Conservation (phyloP, 2,797 vertebrate genomes). For the Fundulus diaphanus region DNA sequence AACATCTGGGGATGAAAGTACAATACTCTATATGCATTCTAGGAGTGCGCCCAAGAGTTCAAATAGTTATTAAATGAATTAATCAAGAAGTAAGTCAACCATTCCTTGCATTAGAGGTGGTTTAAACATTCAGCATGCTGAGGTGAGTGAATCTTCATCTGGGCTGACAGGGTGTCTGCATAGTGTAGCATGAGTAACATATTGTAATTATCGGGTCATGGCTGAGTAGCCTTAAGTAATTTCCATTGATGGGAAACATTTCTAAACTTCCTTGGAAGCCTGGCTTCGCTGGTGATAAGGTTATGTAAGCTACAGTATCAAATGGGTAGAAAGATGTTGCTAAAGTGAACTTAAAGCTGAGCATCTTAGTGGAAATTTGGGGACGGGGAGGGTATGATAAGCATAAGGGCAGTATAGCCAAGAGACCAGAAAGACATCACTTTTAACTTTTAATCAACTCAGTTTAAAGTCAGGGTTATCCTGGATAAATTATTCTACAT, state of each 20-base stretch:
- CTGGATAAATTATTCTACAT: background rate
- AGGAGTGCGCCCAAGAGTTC: background rate
- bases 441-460: background rate
- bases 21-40: background rate
- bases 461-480: background rate
- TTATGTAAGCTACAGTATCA: background rate
- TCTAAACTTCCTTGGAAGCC: too few species aligned
- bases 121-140: background rate
- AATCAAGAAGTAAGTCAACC: background rate
- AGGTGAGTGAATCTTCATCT: background rate
- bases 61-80: background rate
- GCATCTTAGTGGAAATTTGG: background rate
- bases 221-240: too few species aligned
- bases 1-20: background rate
- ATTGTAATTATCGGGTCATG: too few species aligned
- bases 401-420: background rate
- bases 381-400: too few species aligned
- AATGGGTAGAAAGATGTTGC: background rate
- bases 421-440: background rate
- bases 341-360: background rate
- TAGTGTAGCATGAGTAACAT: background rate
- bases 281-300: too few species aligned
- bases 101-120: background rate
- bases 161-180: background rate
- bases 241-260: too few species aligned